phyloP scores from a whole-genome alignment of 2,888 invertebrate species.

The Micropterix aruncella region DNA sequence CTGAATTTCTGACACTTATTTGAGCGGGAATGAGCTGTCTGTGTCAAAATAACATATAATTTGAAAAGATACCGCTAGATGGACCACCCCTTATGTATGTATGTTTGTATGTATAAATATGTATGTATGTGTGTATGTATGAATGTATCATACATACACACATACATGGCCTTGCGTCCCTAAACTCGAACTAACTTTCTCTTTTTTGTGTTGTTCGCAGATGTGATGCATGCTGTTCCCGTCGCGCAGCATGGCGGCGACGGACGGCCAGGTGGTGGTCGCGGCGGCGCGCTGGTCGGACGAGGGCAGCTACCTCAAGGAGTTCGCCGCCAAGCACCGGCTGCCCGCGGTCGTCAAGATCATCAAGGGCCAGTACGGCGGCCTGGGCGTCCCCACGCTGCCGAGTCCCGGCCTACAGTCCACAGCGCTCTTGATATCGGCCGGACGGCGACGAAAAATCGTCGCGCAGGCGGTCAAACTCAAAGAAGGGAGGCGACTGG shows the following conservation, averaged over 20 bases:
- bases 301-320: constrained; percentile 57
- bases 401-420: constrained; percentile 79
- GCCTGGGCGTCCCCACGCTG: constrained; percentile 76
- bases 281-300: constrained; percentile 69
- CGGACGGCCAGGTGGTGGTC: constrained; percentile 80
- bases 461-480: constrained; percentile 82
- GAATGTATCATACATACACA: too few species aligned
- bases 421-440: constrained; percentile 73
- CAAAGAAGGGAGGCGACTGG: constrained; percentile 73
- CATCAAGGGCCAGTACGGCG: constrained; percentile 87
- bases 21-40: too few species aligned
- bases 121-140: too few species aligned
- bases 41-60: too few species aligned
- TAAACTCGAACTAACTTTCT: too few species aligned
- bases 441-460: constrained; percentile 73
- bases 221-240: constrained; percentile 28
- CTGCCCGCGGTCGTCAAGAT: constrained; percentile 81
- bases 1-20: too few species aligned
- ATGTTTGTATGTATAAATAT: too few species aligned
- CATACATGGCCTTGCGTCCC: too few species aligned
- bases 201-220: constrained; percentile 30
- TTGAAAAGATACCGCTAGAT: too few species aligned
- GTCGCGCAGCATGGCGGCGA: constrained; percentile 60
- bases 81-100: too few species aligned
- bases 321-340: constrained; percentile 60